phyloP scores from a whole-genome alignment of 2,113 vertebrate genomes.

The Lepidothrix coronata region DNA sequence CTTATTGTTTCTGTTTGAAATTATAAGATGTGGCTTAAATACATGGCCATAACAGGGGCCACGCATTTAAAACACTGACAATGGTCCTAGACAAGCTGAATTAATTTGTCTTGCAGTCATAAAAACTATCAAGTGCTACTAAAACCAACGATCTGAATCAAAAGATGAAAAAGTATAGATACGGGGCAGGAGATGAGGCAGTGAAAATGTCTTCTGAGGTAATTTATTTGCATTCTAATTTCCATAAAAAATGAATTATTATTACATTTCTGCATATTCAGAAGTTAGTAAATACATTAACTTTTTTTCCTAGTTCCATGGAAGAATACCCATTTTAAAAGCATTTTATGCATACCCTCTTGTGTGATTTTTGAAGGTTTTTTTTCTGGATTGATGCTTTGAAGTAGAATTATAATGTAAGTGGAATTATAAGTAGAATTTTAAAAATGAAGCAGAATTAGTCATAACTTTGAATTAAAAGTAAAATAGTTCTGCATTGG shows the following conservation, averaged over 20 bases:
- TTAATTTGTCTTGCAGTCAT: neutral
- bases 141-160: neutral
- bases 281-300: neutral
- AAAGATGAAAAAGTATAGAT: neutral
- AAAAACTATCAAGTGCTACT: neutral
- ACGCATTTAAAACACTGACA: neutral
- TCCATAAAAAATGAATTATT: neutral
- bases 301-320: neutral
- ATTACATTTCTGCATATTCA: neutral
- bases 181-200: neutral
- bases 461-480: neutral
- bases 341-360: neutral
- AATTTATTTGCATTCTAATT: neutral
- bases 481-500: neutral
- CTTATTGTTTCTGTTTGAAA: neutral
- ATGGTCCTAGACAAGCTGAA: neutral
- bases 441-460: neutral
- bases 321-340: neutral
- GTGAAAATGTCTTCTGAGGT: neutral
- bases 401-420: neutral
- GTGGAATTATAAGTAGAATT: no score
- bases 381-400: neutral
- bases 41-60: neutral
- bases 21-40: neutral
- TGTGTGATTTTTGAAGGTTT: neutral